Base-by-base conservation (phyloP, 1,140 invertebrate genomes). In the Dinothrombium tinctorium region DNA sequence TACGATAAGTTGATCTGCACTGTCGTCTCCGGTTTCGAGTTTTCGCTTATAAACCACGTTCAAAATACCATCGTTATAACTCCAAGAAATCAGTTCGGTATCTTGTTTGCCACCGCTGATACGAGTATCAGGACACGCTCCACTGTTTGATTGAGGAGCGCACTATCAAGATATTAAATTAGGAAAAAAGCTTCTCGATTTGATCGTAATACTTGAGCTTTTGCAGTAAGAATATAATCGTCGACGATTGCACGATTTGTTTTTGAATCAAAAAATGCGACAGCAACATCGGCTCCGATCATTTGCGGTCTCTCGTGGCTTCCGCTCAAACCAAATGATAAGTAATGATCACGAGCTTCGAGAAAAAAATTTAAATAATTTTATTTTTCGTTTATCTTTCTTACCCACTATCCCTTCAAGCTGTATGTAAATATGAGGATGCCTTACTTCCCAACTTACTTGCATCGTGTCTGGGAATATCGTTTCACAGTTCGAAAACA, bases 401-500 rank as follows among this genome's bases (percentile, higher is more conserved):
- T 57, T 50, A 68, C 69, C 59, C 44, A 75, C 66, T 62, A 74
- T 69, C n/a, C 72, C 81, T n/a, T 74, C 69, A 5, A 89, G 58
- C 58, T 86, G 72, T 40, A 89, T 69, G 1, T 80, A 84, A 36
- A 89, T 72, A 54, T 78, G 73, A n/a, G 73, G 74, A 0, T 81
- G 79, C 54, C 83, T 80, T 3, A 86, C 71, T 54, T 86, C 79
- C 82, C 82, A 89, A 8, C 73, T 72, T 3, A 84, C 65, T 63
- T 83, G 79, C 40, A 75, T 60, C 49, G 78, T 22, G 12, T 32
- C 46, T 12, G 50, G 48, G 26, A 52, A 48, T 22, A 52, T 39
- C 17, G 48, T 46, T 46, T 54, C 56, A 56, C 83, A 87, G 56
- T 84, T 81, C 36, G 80, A 78, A 40, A 84, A 59, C 19, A 66